Base-by-base conservation (phyloP, 2,113 vertebrate species). In the Vicugna pacos region DNA sequence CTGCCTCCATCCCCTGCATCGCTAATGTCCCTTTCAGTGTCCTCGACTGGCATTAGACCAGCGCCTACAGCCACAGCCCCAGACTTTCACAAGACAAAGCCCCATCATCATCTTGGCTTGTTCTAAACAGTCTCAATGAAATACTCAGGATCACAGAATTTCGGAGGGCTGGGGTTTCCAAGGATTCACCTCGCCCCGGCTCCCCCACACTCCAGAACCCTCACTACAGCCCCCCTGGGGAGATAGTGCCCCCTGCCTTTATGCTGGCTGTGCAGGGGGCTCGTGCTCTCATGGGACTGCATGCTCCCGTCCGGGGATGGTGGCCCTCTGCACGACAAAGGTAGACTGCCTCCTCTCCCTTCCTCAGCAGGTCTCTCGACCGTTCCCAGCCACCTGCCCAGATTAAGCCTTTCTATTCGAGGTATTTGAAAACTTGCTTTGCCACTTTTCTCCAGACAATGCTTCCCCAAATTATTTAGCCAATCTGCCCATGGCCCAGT, bases 301-400 rank as follows among this genome's bases (percentile, higher is more conserved):
- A 28, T 22, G 8, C 8, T 38, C 32, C 60, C 10, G 17, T 10
- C 9, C 20, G 26, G 26, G 6, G 12, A 1, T 19, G 26, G 20
- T 3, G 1, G 1, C 8, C 28, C 8, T 69, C 19, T 6, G 0
- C 1, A 3, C 1, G 20, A 8, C 13, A 35, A 4, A 0, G 24
- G 3, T 19, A 1, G 62, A 13, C 22, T 22, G 3, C 14, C 30
- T 26, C 64, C 64, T 70, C 38, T 46, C 16, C 30, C 30, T 52
- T 46, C 13, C 48, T 35, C 12, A n/a, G 0, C 16, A 26, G 26
- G n/a, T 11, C 32, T 86, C 69, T 52, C 16, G 35, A 30, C 67
- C 15, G 14, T 38, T 30, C 54, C n/a, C 7, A 1, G 28, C 2
- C 3, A 65, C 19, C 35, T 76, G 8, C 38, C 17, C 11, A 64